Conservation (phyloP, 2,797 vertebrate genomes). For the Erithacus rubecula region DNA sequence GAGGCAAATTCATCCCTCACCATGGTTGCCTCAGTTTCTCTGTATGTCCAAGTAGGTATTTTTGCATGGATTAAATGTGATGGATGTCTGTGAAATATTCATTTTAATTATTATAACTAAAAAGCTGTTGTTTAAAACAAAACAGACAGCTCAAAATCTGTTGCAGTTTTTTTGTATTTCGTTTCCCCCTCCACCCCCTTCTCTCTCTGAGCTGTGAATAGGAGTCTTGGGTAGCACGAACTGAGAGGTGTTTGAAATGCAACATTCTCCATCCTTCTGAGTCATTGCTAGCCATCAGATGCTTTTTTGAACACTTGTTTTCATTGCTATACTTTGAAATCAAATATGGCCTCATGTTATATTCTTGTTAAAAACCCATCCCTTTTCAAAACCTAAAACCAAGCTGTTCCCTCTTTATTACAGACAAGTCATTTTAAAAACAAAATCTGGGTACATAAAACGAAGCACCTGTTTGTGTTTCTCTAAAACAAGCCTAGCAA, state of each 20-base stretch:
- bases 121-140: neutral
- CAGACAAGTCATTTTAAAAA: neutral
- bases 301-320: constrained; percentile 23
- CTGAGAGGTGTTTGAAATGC: constrained; percentile 31
- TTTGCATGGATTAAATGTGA: neutral
- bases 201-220: constrained; percentile 27
- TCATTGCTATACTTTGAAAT: neutral
- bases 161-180: constrained; percentile 9
- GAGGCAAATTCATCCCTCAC: neutral
- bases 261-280: constrained; percentile 20
- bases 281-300: neutral
- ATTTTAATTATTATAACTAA: neutral
- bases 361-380: neutral
- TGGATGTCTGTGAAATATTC: neutral
- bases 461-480: neutral
- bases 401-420: neutral
- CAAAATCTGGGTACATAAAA: neutral
- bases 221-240: constrained; percentile 15
- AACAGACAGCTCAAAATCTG: constrained; percentile 25
- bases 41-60: neutral
- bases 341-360: neutral
- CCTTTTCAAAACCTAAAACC: neutral
- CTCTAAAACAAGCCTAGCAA: neutral
- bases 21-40: neutral
- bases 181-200: constrained; percentile 35